A percentile compares a stretch with the other conserved stretches of the same genome.
Evolutionary conservation across 2,113 vertebrate species (phyloP).

Genomic region (Pampusana beccarii): DNA sequence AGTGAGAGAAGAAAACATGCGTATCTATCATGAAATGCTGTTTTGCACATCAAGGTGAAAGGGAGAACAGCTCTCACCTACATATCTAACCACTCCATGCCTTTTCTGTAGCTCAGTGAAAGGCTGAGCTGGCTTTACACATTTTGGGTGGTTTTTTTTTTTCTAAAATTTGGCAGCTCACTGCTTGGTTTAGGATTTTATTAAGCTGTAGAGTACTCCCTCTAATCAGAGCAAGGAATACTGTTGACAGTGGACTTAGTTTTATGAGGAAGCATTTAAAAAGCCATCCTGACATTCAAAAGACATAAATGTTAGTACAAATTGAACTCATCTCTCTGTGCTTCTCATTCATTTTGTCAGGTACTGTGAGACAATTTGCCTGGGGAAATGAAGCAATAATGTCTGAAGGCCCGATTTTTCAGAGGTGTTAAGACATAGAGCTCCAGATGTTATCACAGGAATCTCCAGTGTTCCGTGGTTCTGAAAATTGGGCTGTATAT

Average conservation of each 20-base stretch:
- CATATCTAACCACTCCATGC: not conserved
- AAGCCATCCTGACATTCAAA: constrained; percentile 49
- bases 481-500: not conserved
- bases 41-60: not conserved
- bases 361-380: constrained; percentile 30
- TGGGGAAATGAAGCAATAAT: constrained; percentile 50
- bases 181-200: constrained; percentile 20
- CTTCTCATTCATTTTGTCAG: constrained; percentile 45
- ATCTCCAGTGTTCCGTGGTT: not conserved
- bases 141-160: not conserved
- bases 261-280: constrained; percentile 56
- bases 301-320: constrained; percentile 58
- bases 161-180: not conserved
- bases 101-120: not conserved
- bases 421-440: not conserved
- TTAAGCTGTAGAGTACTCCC: constrained; percentile 17
- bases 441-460: constrained; percentile 35
- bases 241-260: constrained; percentile 56
- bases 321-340: not conserved
- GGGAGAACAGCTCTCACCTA: not conserved
- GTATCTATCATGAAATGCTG: not conserved
- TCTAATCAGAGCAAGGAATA: constrained; percentile 22
- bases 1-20: not conserved
- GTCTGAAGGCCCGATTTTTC: constrained; percentile 39
- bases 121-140: not conserved